Base-by-base conservation (phyloP, 2,888 invertebrate species). In the Gastrophysa polygoni region DNA sequence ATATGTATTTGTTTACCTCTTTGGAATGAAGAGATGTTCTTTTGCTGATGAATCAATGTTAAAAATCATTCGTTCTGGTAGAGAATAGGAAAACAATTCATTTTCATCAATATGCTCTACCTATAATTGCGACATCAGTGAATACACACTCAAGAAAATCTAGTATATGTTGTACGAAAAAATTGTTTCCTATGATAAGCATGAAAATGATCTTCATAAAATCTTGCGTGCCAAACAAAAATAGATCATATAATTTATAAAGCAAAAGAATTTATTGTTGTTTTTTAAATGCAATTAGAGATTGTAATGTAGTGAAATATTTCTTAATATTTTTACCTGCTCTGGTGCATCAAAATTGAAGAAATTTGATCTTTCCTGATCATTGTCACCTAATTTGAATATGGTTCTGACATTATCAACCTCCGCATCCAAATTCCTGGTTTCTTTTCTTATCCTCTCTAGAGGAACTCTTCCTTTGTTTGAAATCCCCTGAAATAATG, bases 361-460 rank as follows among this genome's bases (percentile, higher is more conserved):
- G 49, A 63, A 63, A 5, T 21, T 32, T 8, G 57, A n/a, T 72
- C 28, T 43, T n/a, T 38, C 52, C n/a, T 56, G 43, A 54, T 44
- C 29, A 32, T 46, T 59, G 20, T 61, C 59, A 29, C 62, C 64
- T 20, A 60, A 46, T 57, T 66, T 64, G 28, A 68, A 64, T 50
- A 66, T 66, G 21, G 61, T 61, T 63, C 66, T 66, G 20, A 66
- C 65, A 6, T 54, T 60, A 51, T 72, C 68, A 14, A 74, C 57
- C 61, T 74, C 73, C 4, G 60, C 62, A 61, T 71, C 72, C 29
- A 79, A 61, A 55, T 71, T 61, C 32, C 61, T 60, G 64, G 73
- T 77, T 68, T 78, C 75, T 44, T 68, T 69, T 46, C 73, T 69
- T 20, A 79, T 61, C 49, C 68, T 70, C 17, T 75, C 73, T 38